Evolutionary conservation across 2,113 vertebrate species (phyloP), one percentile per base, ranked within the genome.

Genomic region (Archilochus colubris): DNA sequence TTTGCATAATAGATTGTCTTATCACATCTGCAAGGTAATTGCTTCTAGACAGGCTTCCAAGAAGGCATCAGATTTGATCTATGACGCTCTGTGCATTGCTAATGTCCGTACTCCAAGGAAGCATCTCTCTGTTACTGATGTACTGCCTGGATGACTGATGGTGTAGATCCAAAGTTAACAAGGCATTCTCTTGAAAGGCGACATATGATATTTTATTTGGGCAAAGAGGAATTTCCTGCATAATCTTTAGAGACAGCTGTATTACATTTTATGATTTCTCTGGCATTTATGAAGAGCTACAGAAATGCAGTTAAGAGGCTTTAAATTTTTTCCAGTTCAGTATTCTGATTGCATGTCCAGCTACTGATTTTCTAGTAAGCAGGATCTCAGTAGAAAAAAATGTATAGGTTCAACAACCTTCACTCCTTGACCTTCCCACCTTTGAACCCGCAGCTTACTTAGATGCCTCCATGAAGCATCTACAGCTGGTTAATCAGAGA

Each of bases 191-290:
- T 69, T 91, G 50, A 85, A 82, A 84, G 27, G 62, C 2, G 5
- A 86, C 83, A 36, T n/a, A 31, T 0, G 27, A 68, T 66, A 72
- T 38, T 78, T 12, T 66, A 80, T 78, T 44, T 86, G 68, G 44
- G 30, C 48, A 75, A 78, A 86, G 86, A 94, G 64, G 80, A 84
- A 87, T 88, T 96, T 81, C 80, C 64, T 81, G 77, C 46, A 36
- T 82, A 82, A 84, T 83, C 92, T 84, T 72, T 72, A 54, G 28
- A 81, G 91, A 72, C 43, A 68, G 64, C 61, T 83, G 31, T 44
- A 46, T 70, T 86, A 48, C 14, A 59, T 86, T 92, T 86, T 92
- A 92, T 44, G 8, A 86, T 84, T 92, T 77, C 44, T 64, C 76
- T 91, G 64, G 19, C 68, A 70, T 87, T 82, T 79, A 51, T 38